These are phyloP conservation scores for Campoplex nolae DNA, from an alignment of 2,888 invertebrate species.

Conservation along the genomic window DNA sequence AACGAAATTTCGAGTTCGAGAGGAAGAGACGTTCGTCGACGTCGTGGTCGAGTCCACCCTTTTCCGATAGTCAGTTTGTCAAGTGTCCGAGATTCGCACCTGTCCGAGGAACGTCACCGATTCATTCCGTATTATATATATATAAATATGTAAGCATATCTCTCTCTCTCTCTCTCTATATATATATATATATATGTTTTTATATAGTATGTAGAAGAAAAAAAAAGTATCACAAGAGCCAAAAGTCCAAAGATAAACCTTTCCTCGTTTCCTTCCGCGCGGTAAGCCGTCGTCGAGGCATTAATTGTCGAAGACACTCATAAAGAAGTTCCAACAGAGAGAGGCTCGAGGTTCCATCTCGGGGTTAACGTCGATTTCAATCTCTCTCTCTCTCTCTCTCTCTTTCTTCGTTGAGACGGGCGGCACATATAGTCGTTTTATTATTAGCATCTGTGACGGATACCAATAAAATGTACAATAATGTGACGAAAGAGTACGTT, in stretches of 20 bases:
- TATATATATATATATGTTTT: background rate
- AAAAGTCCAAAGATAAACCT: constrained; percentile 67
- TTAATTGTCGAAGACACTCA: constrained; percentile 68
- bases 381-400: constrained; percentile 10
- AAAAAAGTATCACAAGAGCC: constrained; percentile 44
- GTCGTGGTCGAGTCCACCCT: constrained; percentile 79
- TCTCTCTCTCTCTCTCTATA: no score
- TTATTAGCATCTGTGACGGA: constrained; percentile 65
- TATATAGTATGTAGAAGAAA: constrained; percentile 16
- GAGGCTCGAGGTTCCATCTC: constrained; percentile 17
- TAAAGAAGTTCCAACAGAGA: constrained; percentile 57
- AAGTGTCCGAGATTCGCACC: constrained; percentile 80
- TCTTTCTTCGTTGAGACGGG: background rate
- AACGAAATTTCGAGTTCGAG: background rate
- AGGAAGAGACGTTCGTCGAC: constrained; percentile 63
- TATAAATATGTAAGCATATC: no score
- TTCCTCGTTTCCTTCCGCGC: constrained; percentile 60
- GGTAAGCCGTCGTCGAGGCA: constrained; percentile 63
- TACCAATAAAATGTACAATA: constrained; percentile 63
- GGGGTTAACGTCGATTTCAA: constrained; percentile 63
- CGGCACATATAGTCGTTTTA: constrained; percentile 45
- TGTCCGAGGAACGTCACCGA: constrained; percentile 75
- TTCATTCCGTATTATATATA: constrained; percentile 6
- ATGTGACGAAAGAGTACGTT: constrained; percentile 65
- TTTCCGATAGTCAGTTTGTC: constrained; percentile 83